Conservation (phyloP, 2,113 vertebrate species). For the Poeciliopsis prolifica region DNA sequence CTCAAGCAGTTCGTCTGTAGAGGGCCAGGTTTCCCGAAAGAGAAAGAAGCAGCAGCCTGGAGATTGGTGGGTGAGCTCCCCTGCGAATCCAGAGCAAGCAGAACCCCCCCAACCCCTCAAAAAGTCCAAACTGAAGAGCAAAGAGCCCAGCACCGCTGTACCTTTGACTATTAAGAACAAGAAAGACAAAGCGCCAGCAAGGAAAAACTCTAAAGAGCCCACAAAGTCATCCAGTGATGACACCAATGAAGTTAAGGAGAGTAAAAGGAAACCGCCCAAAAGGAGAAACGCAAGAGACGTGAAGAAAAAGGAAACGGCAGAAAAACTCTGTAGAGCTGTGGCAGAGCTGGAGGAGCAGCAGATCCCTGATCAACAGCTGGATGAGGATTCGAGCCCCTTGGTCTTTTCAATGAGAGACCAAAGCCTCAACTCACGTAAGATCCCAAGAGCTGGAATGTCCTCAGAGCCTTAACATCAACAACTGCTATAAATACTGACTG, state of each 20-base stretch:
- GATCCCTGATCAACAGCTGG: slow-evolving; percentile 4
- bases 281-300: not conserved
- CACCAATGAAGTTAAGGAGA: slow-evolving; percentile 16
- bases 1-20: slow-evolving; percentile 25
- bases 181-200: slow-evolving; percentile 15
- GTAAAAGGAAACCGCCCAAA: slow-evolving; percentile 12
- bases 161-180: slow-evolving; percentile 14
- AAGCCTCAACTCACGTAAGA: slow-evolving; percentile 52
- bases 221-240: not conserved
- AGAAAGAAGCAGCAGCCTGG: slow-evolving; percentile 61
- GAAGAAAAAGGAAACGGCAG: not conserved
- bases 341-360: slow-evolving; percentile 22
- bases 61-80: slow-evolving; percentile 64
- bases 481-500: no score
- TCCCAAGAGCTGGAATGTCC: not conserved
- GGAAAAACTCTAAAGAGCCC: slow-evolving; percentile 2
- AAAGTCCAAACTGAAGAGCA: slow-evolving; percentile 21
- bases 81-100: slow-evolving; percentile 12
- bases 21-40: slow-evolving; percentile 24
- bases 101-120: slow-evolving; percentile 3
- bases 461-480: not conserved
- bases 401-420: slow-evolving; percentile 15
- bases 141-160: not conserved
- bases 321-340: not conserved
- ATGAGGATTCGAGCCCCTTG: slow-evolving; percentile 38